Base-by-base conservation (phyloP, 2,113 vertebrate species). In the Burhinus oedicnemus region DNA sequence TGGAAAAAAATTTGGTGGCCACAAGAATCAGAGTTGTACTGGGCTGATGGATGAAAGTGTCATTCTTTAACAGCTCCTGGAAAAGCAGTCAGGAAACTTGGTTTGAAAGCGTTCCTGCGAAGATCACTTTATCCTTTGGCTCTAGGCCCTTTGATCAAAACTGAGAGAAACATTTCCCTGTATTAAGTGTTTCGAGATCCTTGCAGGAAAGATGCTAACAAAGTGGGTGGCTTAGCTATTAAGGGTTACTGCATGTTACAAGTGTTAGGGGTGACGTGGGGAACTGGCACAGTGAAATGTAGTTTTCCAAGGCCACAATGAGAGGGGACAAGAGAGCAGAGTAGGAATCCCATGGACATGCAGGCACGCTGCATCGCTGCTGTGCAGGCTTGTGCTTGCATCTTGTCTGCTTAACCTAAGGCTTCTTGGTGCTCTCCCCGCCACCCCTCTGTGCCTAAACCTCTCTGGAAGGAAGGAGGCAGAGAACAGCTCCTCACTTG, bases 21-120 rank as follows among this genome's bases (percentile, higher is more conserved):
- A 69, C 36, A 68, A 84, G 81, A 79, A 91, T 42, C 66, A 82
- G 70, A 87, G 87, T 23, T 79, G 51, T 27, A 57, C 34, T 1
- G 5, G n/a, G 32, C 45, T 71, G 34, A 92, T 64, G 55, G 68
- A 70, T 72, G 40, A 45, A 81, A 81, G 45, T 0, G 1, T 16
- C 68, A 3, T 49, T 81, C 29, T 62, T 47, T 87, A 96, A 42
- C 19, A 69, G 54, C 9, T 61, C 58, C 42, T 91, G 80, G 61
- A 91, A 95, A 89, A 85, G 65, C 36, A 93, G 69, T 51, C 84
- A 93, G 72, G 44, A 90, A 93, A 61, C 44, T 91, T 34, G 57
- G 71, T 91, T 91, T 94, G 61, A 92, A 82, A 91, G 66, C 3
- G 0, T n/a, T 92, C 58, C 77, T 92, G 69, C 2, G 22, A 92